Evolutionary conservation across 1,140 invertebrate species (phyloP).

Genomic region (Sinonovacula constricta): DNA sequence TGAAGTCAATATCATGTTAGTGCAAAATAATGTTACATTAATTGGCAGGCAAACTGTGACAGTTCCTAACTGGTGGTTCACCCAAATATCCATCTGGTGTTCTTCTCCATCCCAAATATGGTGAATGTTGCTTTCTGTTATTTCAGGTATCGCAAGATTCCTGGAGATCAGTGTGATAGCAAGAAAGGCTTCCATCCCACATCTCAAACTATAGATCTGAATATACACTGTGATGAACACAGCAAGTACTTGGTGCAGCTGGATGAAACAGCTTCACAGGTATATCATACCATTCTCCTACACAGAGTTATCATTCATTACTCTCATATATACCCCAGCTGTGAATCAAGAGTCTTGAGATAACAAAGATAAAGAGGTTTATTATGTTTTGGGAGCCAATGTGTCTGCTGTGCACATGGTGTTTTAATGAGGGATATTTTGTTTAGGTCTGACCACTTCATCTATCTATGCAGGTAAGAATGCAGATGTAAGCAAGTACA

Average conservation of each 20-base stretch:
- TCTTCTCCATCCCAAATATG: not conserved
- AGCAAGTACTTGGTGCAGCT: constrained; percentile 32
- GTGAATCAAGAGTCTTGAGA: not conserved
- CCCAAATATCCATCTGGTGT: not conserved
- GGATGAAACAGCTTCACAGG: constrained; percentile 9
- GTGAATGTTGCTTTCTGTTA: not conserved
- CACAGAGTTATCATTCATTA: not conserved
- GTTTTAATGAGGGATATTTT: too few relatives aligned
- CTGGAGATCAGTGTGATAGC: constrained; percentile 75
- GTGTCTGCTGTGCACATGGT: too few relatives aligned
- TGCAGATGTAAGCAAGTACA: too few relatives aligned
- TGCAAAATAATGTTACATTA: not conserved
- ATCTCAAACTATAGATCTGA: constrained; percentile 59
- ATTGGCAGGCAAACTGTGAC: not conserved
- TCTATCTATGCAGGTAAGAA: too few relatives aligned
- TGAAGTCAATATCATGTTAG: not conserved
- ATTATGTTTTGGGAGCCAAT: too few relatives aligned
- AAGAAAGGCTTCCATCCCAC: constrained; percentile 59
- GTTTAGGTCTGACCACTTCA: too few relatives aligned
- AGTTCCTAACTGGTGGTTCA: not conserved
- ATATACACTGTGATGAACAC: constrained; percentile 54
- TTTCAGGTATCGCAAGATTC: constrained; percentile 75
- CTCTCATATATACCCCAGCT: not conserved
- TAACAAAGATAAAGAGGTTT: too few relatives aligned
- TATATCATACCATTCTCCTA: not conserved